Evolutionary conservation across 2,113 vertebrate genomes (phyloP).

Genomic region (Trichechus manatus): DNA sequence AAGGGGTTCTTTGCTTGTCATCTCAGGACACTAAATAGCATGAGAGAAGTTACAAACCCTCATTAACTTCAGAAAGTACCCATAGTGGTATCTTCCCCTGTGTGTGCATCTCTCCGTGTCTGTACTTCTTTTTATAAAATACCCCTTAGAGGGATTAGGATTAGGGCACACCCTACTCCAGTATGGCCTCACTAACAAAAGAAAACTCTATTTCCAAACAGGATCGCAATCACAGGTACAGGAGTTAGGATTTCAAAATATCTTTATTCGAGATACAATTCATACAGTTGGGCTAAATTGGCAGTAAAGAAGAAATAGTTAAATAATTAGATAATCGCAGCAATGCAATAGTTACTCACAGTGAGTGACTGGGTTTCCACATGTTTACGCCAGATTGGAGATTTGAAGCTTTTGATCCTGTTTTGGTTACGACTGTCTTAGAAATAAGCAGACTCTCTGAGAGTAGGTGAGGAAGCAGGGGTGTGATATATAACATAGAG

Average conservation of each 20-base stretch:
- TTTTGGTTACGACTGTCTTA: background rate
- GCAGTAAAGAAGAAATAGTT: background rate
- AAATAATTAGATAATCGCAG: background rate
- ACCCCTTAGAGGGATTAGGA: background rate
- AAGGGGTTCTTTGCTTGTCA: background rate
- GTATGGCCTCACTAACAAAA: background rate
- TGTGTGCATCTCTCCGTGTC: background rate
- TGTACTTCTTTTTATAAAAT: background rate
- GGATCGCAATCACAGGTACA: background rate
- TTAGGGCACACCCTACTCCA: background rate
- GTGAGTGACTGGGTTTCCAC: background rate
- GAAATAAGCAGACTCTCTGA: background rate
- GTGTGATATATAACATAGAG: background rate
- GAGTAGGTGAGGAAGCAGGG: background rate
- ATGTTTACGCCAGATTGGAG: background rate
- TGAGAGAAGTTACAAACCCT: background rate
- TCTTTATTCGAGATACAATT: background rate
- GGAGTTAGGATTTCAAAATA: background rate
- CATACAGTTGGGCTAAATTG: background rate
- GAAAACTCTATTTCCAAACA: background rate
- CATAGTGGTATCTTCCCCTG: background rate
- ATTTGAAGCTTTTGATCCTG: background rate
- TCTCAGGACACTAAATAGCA: conserved; percentile 30
- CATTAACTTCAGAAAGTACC: conserved; percentile 29
- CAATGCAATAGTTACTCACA: background rate